Base-by-base conservation (phyloP, 2,113 vertebrate genomes). In the Tetraodon nigroviridis region DNA sequence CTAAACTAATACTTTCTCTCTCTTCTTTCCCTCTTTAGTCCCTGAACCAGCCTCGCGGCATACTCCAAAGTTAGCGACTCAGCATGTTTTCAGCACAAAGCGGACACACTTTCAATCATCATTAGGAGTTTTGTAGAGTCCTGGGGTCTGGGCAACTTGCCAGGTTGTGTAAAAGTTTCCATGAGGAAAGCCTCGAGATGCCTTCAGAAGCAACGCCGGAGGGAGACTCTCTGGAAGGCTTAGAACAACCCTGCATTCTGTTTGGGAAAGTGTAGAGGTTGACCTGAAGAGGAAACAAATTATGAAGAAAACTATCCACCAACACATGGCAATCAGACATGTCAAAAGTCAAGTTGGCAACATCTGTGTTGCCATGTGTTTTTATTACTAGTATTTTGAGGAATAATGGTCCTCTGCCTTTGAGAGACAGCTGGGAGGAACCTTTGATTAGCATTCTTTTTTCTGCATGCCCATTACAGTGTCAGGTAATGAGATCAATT, bases 111-210 rank as follows among this genome's bases (percentile, higher is more conserved):
- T 89, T 94, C 92, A 91, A 91, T 93, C 93, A 92, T 89, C 89
- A 80, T 91, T 89, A 90, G 87, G 89, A 90, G 90, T 87, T 87
- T 85, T 11, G 58, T 84, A 86, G 91, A 92, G 86, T 92, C 92
- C 86, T 86, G 79, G 90, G 82, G 90, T 78, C 73, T 62, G 86
- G 94, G 93, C 91, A 71, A 4, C 1, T 6, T 0, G 92, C 94
- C 95, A 96, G 88, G 86, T 75, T 91, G 87, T 88, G 89, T 93
- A 90, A 95, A 90, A 94, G 83, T 94, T 96, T 95, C 95, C 95
- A 92, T 92, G 90, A 95, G 92, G 90, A 91, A 93, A 92, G 88
- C 82, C 87, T 85, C 71, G 83, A 91, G 88, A 90, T 90, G 89
- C 88, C 86, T 86, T 85, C 75, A 69, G 68, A 85, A 69, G 74